A percentile compares a stretch with the other conserved stretches of the same genome.
Evolutionary conservation across 92 coral and sea anemone species (phyloP).

Genomic region (Zoanthus sociatus): DNA sequence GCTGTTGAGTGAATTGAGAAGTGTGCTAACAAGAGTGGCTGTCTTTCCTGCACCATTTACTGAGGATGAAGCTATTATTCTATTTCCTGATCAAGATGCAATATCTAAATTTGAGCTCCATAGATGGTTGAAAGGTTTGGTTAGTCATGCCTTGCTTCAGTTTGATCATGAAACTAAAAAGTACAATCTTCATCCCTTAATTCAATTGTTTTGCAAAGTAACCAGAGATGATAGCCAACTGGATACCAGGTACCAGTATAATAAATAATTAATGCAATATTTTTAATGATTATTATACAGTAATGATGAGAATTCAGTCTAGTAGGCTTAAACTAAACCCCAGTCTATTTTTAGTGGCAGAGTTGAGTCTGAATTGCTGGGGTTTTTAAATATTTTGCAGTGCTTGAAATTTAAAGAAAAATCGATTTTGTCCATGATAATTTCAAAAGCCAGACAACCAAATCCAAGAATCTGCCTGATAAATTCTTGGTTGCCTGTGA

Average conservation of each 20-base stretch:
- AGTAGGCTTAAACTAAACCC: too few species aligned
- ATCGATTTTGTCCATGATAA: too few species aligned
- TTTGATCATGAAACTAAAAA: slow-evolving; percentile 33
- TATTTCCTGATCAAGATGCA: slow-evolving; percentile 38
- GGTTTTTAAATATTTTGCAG: too few species aligned
- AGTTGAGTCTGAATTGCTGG: too few species aligned
- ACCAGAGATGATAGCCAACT: slow-evolving; percentile 33
- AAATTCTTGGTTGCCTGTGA: too few species aligned
- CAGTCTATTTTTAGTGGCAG: too few species aligned
- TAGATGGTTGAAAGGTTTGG: slow-evolving; percentile 13
- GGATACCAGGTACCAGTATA: not conserved
- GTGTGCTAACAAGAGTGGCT: slow-evolving; percentile 61
- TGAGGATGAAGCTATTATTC: slow-evolving; percentile 56
- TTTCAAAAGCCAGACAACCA: too few species aligned
- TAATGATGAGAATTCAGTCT: too few species aligned
- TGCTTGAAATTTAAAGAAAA: too few species aligned
- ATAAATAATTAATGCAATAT: not conserved
- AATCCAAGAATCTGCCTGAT: too few species aligned
- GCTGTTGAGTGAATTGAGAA: slow-evolving; percentile 51
- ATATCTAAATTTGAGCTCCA: slow-evolving; percentile 28
- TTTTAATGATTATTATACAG: not conserved
- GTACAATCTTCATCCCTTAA: slow-evolving; percentile 79
- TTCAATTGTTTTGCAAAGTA: slow-evolving; percentile 71
- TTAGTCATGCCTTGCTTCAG: slow-evolving; percentile 65
- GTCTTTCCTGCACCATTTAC: slow-evolving; percentile 73